Evolutionary conservation across 2,797 vertebrate species (phyloP).

Genomic region (Myripristis jacobus): DNA sequence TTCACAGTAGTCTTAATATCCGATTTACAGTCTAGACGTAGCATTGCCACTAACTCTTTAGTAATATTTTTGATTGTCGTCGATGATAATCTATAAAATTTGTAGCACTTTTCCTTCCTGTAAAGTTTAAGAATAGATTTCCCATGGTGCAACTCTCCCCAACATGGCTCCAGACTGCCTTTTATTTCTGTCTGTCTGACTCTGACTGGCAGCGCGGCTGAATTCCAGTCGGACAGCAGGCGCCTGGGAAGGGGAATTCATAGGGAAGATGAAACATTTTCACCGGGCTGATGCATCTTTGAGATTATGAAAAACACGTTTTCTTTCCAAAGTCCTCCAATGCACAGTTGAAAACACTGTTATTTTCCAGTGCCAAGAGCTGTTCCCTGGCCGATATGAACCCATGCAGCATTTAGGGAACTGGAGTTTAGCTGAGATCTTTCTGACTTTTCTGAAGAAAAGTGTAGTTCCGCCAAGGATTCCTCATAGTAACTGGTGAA

Average conservation of each 20-base stretch:
- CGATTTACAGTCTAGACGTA: not conserved
- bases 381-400: too few relatives aligned
- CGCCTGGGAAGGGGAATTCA: too few relatives aligned
- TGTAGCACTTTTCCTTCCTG: conserved; percentile 13
- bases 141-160: not conserved
- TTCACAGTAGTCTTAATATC: not conserved
- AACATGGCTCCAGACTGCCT: not conserved
- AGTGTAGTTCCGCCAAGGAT: too few relatives aligned
- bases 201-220: too few relatives aligned
- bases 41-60: conserved; percentile 3
- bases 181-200: not conserved
- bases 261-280: not conserved
- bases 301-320: not conserved
- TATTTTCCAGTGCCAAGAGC: too few relatives aligned
- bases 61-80: not conserved
- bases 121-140: not conserved
- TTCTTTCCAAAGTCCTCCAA: too few relatives aligned
- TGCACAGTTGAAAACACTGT: too few relatives aligned
- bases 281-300: not conserved
- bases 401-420: too few relatives aligned
- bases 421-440: too few relatives aligned
- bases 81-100: not conserved
- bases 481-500: too few relatives aligned
- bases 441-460: too few relatives aligned
- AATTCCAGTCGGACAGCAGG: too few relatives aligned